Base-by-base conservation (phyloP, 2,797 vertebrate species). In the Simalia tracyae region DNA sequence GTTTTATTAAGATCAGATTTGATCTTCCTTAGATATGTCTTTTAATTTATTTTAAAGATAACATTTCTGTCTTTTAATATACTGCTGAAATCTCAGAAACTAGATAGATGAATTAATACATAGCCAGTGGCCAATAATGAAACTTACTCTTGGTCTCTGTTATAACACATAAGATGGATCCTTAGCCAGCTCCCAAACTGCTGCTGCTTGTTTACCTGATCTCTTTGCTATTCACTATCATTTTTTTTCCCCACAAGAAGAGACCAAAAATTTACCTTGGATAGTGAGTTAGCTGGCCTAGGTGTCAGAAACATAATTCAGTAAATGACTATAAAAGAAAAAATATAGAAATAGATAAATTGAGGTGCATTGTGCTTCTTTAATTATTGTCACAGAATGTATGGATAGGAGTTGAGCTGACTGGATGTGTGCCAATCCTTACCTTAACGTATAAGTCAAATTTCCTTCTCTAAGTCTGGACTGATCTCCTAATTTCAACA, bases 81-180 rank as follows among this genome's bases (percentile, higher is more conserved):
- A 81, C 10, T 90, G 60, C 28, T 64, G n/a, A 91, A 90, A 86
- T 84, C 26, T 64, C 26, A 56, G 90, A 68, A 72, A 66, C 61
- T 11, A 46, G 50, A 22, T 46, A 3, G 42, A 24, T 36, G n/a
- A 42, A 28, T 91, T 1, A 87, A 76, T 61, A 91, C 14, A 7
- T 28, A 31, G n/a, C 57, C 12, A 11, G 5, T 26, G 57, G 10
- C 24, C 50, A 8, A 1, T 50, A 24, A 46, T 56, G 28, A 15
- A 50, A 46, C 57, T 91, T 81, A 22, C 4, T 81, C 0, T 10
- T 46, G 42, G 19, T 46, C 42, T 81, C 42, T 46, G 19, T 4
- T 81, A 9, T 24, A 3, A 81, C 1, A 24, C 4, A 81, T 31
- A 76, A 19, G 19, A 46, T 76, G 36, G 19, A 81, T 11, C 46